Base-by-base conservation (phyloP, 1,140 invertebrate species). In the Monomorium pharaonis region DNA sequence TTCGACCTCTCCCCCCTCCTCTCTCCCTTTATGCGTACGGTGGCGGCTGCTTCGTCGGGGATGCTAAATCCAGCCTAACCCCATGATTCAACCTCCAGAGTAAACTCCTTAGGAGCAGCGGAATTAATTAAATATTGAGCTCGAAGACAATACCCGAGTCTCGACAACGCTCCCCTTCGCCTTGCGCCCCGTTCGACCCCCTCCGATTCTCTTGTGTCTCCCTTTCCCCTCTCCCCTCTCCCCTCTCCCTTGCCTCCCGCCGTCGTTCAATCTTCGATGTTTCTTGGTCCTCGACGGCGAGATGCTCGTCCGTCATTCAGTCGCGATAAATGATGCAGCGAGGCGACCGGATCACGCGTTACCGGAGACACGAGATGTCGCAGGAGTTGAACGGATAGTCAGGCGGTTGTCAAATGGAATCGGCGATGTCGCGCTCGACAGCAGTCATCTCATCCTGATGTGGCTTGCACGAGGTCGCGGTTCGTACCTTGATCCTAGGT, bases 101-200 rank as follows among this genome's bases (percentile, higher is more conserved):
- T 87, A 87, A 87, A 87, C 44, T 65, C 67, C 72, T 87, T 85
- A 85, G 72, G 51, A 63, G 60, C 62, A 54, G 42, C 70, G 72
- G 62, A 87, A 87, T 87, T 87, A 87, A 87, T 87, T 85, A 85
- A 87, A 85, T 85, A 87, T 87, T 84, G 81, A 87, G 63, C 49
- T 54, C n/a, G 33, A 70, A 83, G 86, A 85, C 83, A 87, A 87
- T 85, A 54, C 42, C 30, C 0, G 37, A 72, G 21, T 21, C 84
- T 16, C 69, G 85, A 75, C 85, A 70, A 51, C 80, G 58, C 18
- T 21, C 21, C 72, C 49, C 54, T 60, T 60, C 27, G 42, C 14
- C 51, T 69, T 24, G 75, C 27, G 10, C n/a, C 16, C n/a, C 27
- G 30, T 37, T 33, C 18, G 30, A 6, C 27, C 24, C 12, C 9